A percentile compares a stretch with the other conserved stretches of the same genome.
These are phyloP conservation scores for Synergus itoensis DNA, from an alignment of 2,888 invertebrate genomes.

Conservation along the genomic window DNA sequence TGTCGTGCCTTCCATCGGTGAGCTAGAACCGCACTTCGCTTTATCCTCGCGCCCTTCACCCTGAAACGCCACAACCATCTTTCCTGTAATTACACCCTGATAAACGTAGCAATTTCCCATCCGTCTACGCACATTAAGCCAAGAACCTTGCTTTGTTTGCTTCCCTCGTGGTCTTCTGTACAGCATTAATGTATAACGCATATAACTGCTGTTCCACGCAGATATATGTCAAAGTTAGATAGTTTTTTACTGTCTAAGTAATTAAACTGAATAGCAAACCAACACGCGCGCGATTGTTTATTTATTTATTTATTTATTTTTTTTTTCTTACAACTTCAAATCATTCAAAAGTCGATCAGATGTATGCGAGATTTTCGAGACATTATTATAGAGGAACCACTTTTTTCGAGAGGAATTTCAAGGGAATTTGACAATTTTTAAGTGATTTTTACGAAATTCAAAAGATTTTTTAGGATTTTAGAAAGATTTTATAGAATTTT, in stretches of 20 bases:
- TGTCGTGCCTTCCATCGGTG: constrained; percentile 28
- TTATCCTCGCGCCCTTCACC: not conserved
- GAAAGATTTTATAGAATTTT: too few species aligned
- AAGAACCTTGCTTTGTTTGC: constrained; percentile 37
- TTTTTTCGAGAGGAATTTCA: too few species aligned
- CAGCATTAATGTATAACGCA: not conserved
- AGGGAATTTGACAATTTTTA: too few species aligned
- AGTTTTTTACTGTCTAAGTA: not conserved
- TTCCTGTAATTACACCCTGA: constrained; percentile 37
- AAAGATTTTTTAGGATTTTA: too few species aligned
- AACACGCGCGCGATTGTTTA: too few species aligned
- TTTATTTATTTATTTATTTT: too few species aligned
- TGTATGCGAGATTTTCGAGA: too few species aligned
- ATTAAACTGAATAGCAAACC: too few species aligned
- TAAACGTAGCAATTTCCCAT: constrained; percentile 40
- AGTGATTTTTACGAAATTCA: too few species aligned
- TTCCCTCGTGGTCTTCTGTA: not conserved
- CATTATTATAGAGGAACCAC: too few species aligned
- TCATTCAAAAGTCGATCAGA: too few species aligned
- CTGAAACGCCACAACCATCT: constrained; percentile 12
- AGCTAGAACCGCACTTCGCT: not conserved
- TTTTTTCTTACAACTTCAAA: too few species aligned
- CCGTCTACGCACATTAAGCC: constrained; percentile 35
- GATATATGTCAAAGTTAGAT: not conserved
- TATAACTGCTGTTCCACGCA: not conserved